Evolutionary conservation across 2,888 invertebrate genomes (phyloP), one percentile per base, ranked within the genome.

Genomic region (Petrolisthes cinctipes): DNA sequence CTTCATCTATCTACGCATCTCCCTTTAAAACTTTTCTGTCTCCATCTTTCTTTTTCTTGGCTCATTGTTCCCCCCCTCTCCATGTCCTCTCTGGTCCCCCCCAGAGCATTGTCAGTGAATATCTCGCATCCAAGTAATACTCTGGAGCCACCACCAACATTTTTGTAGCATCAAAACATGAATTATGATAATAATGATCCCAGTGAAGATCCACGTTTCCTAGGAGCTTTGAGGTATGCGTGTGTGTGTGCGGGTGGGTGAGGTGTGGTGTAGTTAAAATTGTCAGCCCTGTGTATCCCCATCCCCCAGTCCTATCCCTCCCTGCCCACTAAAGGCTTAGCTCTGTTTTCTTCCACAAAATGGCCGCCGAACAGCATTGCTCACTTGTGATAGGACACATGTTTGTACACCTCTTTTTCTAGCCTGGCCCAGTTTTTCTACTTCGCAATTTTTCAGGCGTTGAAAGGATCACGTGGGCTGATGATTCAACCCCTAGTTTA

Each of bases 391-490:
- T 84, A 86, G 83, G 78, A 88, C 53, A 57, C 37, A 86, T 88
- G 80, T 88, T 88, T 86, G 84, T 88, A 88, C 87, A 84, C 87
- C 87, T 88, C 87, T 84, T 84, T 87, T 84, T 88, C 87, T 88
- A 84, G 87, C 83, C 81, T 80, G 87, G 87, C 87, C 83, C 80
- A 75, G 81, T 68, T 83, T 82, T 88, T 88, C 81, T 88, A 88
- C 84, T 88, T 84, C 83, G 80, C 84, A 80, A 84, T 88, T 84
- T 83, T 71, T 84, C 84, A 83, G 66, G 66, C 71, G 79, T 68
- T 71, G 81, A 81, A 66, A 88, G 80, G 75, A 86, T 80, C 85
- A 80, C 81, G 54, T 14, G 85, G 85, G 85, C 85, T 86, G 85
- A 86, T 81, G 81, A 86, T 86, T 81, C 85, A 73, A 54, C 37